phyloP scores from a whole-genome alignment of 2,888 invertebrate species.

The Trissoscelio sp. region DNA sequence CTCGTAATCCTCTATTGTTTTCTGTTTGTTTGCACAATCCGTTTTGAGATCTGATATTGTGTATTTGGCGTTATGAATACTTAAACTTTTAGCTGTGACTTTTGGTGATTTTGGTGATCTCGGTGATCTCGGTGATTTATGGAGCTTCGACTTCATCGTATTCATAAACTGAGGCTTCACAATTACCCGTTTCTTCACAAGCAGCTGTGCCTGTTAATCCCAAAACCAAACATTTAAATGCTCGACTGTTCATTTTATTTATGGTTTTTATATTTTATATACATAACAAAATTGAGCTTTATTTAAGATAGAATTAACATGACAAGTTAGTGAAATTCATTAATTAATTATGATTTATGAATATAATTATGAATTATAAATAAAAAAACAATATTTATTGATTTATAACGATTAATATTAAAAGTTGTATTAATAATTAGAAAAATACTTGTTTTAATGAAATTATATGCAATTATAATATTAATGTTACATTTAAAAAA shows the following conservation, averaged over 20 bases:
- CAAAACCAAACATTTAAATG: conserved; percentile 35
- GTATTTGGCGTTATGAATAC: conserved; percentile 74
- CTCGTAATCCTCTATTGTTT: conserved; percentile 79
- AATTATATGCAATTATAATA: too few relatives aligned
- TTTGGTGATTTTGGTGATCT: conserved; percentile 49
- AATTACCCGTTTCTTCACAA: conserved; percentile 74
- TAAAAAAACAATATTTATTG: neutral
- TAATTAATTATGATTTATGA: too few relatives aligned
- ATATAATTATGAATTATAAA: neutral
- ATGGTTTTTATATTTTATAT: too few relatives aligned
- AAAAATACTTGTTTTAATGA: too few relatives aligned
- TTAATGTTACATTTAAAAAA: too few relatives aligned
- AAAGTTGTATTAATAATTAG: too few relatives aligned
- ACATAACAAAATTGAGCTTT: too few relatives aligned
- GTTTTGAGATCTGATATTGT: conserved; percentile 80
- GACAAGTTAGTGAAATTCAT: too few relatives aligned
- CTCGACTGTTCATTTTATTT: too few relatives aligned
- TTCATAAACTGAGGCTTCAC: conserved; percentile 69
- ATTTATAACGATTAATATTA: too few relatives aligned
- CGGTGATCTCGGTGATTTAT: conserved; percentile 62
- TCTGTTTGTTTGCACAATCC: conserved; percentile 79
- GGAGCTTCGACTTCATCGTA: conserved; percentile 29
- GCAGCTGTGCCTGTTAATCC: conserved; percentile 73
- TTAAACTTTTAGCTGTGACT: conserved; percentile 65
- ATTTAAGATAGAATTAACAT: too few relatives aligned